phyloP scores from a whole-genome alignment of 92 coral and sea anemone genomes.

The Palythoa grandis region DNA sequence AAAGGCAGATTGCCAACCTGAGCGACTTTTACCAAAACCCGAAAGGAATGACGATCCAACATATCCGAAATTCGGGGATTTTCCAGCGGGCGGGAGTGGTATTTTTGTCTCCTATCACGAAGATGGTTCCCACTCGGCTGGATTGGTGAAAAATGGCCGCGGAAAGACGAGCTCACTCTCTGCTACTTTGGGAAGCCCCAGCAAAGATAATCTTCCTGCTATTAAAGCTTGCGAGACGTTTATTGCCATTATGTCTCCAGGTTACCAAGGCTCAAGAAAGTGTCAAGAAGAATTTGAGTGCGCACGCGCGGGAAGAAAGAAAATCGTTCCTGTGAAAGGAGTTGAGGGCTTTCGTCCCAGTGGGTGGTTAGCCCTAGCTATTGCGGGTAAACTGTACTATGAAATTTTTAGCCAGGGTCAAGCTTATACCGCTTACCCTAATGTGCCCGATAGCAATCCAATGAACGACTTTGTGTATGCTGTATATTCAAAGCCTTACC shows the following conservation, averaged over 20 bases:
- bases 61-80: conserved; percentile 41
- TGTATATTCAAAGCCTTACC: conserved; percentile 65
- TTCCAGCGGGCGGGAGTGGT: conserved; percentile 50
- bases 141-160: conserved; percentile 50
- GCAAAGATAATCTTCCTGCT: conserved; percentile 36
- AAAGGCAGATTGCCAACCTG: conserved; percentile 47
- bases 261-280: conserved; percentile 58
- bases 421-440: conserved; percentile 64
- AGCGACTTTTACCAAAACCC: conserved; percentile 24
- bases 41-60: conserved; percentile 30
- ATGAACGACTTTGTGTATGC: conserved; percentile 84
- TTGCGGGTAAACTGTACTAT: conserved; percentile 80
- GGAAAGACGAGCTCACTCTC: conserved; percentile 59
- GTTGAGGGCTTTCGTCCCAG: conserved; percentile 64
- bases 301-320: conserved; percentile 67
- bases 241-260: conserved; percentile 71
- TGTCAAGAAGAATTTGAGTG: conserved; percentile 72
- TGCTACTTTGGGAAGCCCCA: conserved; percentile 59
- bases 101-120: conserved; percentile 67
- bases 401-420: conserved; percentile 56
- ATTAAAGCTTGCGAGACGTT: conserved; percentile 68
- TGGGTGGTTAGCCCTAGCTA: conserved; percentile 79
- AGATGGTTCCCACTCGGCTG: conserved; percentile 64
- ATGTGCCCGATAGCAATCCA: conserved; percentile 74
- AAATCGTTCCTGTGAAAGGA: conserved; percentile 79